phyloP scores from a whole-genome alignment of 2,888 invertebrate genomes.

The Sphecodes monilicornis region DNA sequence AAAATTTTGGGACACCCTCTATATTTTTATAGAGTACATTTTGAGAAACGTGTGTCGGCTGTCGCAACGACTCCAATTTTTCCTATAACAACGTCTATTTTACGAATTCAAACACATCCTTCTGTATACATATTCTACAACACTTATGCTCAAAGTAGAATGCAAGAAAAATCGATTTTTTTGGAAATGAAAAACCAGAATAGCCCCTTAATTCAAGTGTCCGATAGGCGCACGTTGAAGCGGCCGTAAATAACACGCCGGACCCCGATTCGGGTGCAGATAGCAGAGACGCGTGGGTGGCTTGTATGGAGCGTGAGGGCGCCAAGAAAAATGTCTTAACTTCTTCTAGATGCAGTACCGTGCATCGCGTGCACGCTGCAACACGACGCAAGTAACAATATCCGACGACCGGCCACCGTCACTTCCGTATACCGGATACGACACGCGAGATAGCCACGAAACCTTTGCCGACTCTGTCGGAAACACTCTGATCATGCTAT shows the following conservation, averaged over 20 bases:
- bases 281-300: constrained; percentile 53
- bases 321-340: constrained; percentile 52
- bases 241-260: constrained; percentile 38
- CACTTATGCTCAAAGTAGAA: background rate
- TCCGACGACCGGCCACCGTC: constrained; percentile 21
- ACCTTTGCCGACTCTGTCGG: background rate
- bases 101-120: no score
- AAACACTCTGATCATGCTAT: background rate
- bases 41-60: no score
- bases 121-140: no score
- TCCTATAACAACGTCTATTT: no score
- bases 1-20: no score
- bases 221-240: constrained; percentile 19
- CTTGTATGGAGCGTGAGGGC: constrained; percentile 54
- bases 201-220: constrained; percentile 11
- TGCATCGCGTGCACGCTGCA: background rate
- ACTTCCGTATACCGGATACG: constrained; percentile 45
- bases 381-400: constrained; percentile 28
- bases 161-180: background rate
- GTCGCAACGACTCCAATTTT: no score
- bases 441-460: constrained; percentile 15
- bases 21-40: background rate
- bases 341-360: constrained; percentile 23
- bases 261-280: constrained; percentile 48
- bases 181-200: background rate